These are phyloP conservation scores for Rhinolophus ferrumequinum DNA, from an alignment of 2,113 vertebrate species.

Conservation along the genomic window DNA sequence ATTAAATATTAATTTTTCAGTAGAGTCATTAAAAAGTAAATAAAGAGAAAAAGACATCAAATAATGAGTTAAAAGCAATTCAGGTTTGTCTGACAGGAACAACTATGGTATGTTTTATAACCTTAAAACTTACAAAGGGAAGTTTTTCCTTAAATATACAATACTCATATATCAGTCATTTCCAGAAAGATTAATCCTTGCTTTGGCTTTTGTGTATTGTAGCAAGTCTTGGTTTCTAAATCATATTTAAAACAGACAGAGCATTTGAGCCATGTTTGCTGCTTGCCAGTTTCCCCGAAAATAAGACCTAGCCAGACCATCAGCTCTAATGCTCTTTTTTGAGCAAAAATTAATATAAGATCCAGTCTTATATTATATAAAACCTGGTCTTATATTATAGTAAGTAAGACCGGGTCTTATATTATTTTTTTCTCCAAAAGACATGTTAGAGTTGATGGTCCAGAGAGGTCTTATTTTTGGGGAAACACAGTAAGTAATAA, in stretches of 20 bases:
- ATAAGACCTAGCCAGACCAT: no score
- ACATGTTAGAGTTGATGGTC: no score
- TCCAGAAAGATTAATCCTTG: not conserved
- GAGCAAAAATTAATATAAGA: no score
- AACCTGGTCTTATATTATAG: no score
- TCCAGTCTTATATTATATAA: no score
- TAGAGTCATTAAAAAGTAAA: not conserved
- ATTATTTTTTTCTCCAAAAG: no score
- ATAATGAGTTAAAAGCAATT: conserved; percentile 26
- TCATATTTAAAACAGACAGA: conserved; percentile 72
- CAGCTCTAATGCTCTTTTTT: no score
- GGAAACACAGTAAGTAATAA: conserved; percentile 43
- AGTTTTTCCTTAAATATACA: not conserved
- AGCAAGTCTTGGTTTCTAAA: conserved; percentile 68
- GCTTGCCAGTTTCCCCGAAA: not conserved
- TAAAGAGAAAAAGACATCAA: conserved; percentile 34
- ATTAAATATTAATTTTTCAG: not conserved
- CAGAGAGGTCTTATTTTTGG: no score
- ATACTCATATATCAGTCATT: not conserved
- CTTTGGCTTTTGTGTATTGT: conserved; percentile 33
- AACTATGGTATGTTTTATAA: conserved; percentile 33
- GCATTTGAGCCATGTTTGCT: conserved; percentile 64
- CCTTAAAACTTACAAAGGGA: not conserved
- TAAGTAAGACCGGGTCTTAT: no score
- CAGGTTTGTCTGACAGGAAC: conserved; percentile 22